A percentile compares a stretch with the other conserved stretches of the same genome.
These are phyloP conservation scores for Buathra laborator DNA, from an alignment of 2,888 invertebrate genomes.

Conservation along the genomic window DNA sequence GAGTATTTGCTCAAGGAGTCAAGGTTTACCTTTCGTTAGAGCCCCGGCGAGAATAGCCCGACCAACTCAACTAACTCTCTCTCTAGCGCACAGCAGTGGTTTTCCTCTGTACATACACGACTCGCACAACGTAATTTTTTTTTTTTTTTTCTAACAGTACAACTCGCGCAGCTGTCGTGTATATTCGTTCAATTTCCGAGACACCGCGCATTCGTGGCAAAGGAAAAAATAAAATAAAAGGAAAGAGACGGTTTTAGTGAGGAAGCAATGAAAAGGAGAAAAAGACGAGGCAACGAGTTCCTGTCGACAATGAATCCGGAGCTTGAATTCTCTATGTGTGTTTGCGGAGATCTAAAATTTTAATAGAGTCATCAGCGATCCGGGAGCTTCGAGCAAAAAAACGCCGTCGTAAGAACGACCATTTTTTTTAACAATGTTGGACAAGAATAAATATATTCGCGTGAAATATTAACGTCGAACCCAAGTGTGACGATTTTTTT, in stretches of 20 bases:
- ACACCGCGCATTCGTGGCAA: slow-evolving; percentile 39
- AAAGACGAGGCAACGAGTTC: slow-evolving; percentile 30
- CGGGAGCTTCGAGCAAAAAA: slow-evolving; percentile 17
- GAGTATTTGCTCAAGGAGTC: slow-evolving; percentile 77
- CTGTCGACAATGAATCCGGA: slow-evolving; percentile 40
- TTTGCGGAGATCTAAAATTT: slow-evolving; percentile 55
- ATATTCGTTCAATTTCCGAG: slow-evolving; percentile 60
- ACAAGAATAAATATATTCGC: not conserved
- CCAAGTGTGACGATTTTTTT: no score
- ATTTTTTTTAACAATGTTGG: not conserved
- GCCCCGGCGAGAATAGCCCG: slow-evolving; percentile 59
- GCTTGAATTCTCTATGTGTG: not conserved
- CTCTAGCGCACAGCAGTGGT: slow-evolving; percentile 44
- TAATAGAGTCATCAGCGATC: slow-evolving; percentile 46
- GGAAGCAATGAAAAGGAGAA: slow-evolving; percentile 48
- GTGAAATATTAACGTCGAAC: no score
- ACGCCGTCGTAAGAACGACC: not conserved
- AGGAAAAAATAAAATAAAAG: slow-evolving; percentile 43
- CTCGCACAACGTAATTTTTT: not conserved
- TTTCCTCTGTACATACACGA: slow-evolving; percentile 58
- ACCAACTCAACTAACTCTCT: slow-evolving; percentile 30
- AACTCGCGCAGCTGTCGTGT: slow-evolving; percentile 40
- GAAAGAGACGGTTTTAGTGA: slow-evolving; percentile 27
- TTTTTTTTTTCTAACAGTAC: slow-evolving; percentile 17
- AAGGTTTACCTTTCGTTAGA: slow-evolving; percentile 83